phyloP scores from a whole-genome alignment of 2,888 invertebrate species.

The Conops quadrifasciatus region DNA sequence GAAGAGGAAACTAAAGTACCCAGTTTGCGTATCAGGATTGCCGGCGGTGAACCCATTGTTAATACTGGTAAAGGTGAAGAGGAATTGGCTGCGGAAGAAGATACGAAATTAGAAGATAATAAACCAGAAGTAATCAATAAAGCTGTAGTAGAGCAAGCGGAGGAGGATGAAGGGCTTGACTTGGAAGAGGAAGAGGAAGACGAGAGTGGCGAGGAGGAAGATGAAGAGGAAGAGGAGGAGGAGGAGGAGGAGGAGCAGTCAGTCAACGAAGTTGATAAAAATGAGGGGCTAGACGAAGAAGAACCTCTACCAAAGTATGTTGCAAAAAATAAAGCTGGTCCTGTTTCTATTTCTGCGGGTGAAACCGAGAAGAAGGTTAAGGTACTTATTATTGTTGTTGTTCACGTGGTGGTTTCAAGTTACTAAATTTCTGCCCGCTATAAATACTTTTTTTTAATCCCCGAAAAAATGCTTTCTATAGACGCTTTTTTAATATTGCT shows the following conservation, averaged over 20 bases:
- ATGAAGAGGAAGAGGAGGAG: constrained; percentile 47
- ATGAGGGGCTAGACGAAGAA: constrained; percentile 46
- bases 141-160: constrained; percentile 4
- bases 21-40: constrained; percentile 61
- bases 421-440: neutral
- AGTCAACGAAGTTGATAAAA: constrained; percentile 51
- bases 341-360: neutral
- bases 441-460: neutral
- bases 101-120: constrained; percentile 28
- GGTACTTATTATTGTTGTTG: constrained; percentile 46
- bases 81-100: constrained; percentile 47
- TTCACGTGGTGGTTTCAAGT: constrained; percentile 27
- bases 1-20: constrained; percentile 66
- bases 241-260: constrained; percentile 46
- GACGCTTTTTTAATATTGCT: too few species aligned
- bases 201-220: constrained; percentile 47
- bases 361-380: constrained; percentile 52
- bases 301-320: constrained; percentile 4
- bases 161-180: constrained; percentile 12
- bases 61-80: constrained; percentile 43
- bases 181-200: constrained; percentile 42
- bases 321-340: neutral
- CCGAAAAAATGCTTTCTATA: neutral
- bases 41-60: constrained; percentile 35
- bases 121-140: neutral